Evolutionary conservation across 2,888 invertebrate genomes (phyloP), one percentile per base, ranked within the genome.

Genomic region (Hanleya hanleyi): DNA sequence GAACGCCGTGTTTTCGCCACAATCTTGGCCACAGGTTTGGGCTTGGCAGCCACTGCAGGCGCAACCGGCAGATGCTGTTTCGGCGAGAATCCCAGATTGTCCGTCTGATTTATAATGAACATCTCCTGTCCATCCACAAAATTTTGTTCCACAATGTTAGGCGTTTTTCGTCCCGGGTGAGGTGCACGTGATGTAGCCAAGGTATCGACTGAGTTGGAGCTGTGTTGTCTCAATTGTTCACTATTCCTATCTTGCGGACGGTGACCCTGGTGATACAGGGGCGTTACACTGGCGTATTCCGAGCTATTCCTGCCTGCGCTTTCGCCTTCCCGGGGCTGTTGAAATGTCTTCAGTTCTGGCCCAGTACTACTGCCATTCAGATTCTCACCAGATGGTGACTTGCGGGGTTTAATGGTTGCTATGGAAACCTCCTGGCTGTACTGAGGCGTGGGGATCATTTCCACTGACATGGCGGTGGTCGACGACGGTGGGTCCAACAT

Each of bases 21-120:
- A 41, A 87, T 85, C 76, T 84, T 86, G 29, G 86, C 86, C 33
- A 87, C 82, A n/a, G 87, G 87, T 76, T 86, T 88, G 1, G 86
- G 84, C 69, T 96, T 96, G 9, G 96, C 95, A 18, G 96, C 94
- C 0, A 96, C 95, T 67, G 96, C 92, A 5, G 96, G 95, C 75
- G 95, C 93, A 33, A 96, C 95, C 18, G 95, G 26, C 29, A 29
- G 57, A 57, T 22, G 57, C 92, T 0, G 26, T 57, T 57, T 57
- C 15, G 22, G 57, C 4, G 22, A 29, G 9, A 57, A 57, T 15
- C 29, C 57, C 15, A 57, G 32, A 57, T 57, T 57, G 32, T 57
- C 57, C 26, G 29, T 32, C 22, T 22, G 15, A 29, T 57, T 57
- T 4, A 57, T 57, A 29, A 57, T 32, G 9, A 29, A 57, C 1